These are phyloP conservation scores for Parelbella ahira DNA, from an alignment of 2,888 invertebrate genomes.

Conservation along the genomic window DNA sequence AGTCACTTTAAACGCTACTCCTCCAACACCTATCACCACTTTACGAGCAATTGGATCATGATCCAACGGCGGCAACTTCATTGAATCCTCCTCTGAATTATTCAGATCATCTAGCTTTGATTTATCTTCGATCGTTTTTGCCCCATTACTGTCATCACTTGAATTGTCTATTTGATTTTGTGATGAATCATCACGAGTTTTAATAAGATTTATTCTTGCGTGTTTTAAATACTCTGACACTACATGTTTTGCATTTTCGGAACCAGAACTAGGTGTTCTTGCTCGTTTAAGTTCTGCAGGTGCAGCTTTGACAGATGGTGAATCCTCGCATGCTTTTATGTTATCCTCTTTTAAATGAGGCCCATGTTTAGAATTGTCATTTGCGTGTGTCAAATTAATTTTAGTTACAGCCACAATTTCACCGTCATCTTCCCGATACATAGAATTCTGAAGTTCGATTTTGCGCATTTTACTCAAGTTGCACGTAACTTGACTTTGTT, in stretches of 20 bases:
- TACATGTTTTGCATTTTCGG: constrained; percentile 82
- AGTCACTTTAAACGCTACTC: constrained; percentile 80
- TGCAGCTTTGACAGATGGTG: constrained; percentile 29
- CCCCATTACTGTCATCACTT: constrained; percentile 47
- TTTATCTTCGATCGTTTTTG: constrained; percentile 54
- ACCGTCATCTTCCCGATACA: constrained; percentile 45
- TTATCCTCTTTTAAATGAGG: constrained; percentile 43
- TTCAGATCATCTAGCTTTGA: constrained; percentile 47
- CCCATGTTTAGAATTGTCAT: constrained; percentile 34
- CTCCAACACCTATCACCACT: constrained; percentile 83
- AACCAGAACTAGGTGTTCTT: constrained; percentile 50
- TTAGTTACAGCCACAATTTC: constrained; percentile 29
- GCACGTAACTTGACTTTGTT: constrained; percentile 81
- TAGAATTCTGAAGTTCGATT: constrained; percentile 54
- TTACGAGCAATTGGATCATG: constrained; percentile 77
- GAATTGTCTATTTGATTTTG: constrained; percentile 52
- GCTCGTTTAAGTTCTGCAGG: constrained; percentile 45
- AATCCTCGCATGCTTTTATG: constrained; percentile 34
- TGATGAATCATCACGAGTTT: constrained; percentile 56
- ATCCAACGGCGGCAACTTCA: constrained; percentile 56
- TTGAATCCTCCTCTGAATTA: constrained; percentile 51
- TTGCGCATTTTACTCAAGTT: constrained; percentile 60
- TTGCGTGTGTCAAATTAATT: constrained; percentile 35
- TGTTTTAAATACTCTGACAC: constrained; percentile 84
- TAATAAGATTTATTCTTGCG: constrained; percentile 71